Percentiles rank a stretch among this genome's conserved stretches.
phyloP scores from a whole-genome alignment of 2,797 vertebrate genomes.

The Pelodytes ibericus region DNA sequence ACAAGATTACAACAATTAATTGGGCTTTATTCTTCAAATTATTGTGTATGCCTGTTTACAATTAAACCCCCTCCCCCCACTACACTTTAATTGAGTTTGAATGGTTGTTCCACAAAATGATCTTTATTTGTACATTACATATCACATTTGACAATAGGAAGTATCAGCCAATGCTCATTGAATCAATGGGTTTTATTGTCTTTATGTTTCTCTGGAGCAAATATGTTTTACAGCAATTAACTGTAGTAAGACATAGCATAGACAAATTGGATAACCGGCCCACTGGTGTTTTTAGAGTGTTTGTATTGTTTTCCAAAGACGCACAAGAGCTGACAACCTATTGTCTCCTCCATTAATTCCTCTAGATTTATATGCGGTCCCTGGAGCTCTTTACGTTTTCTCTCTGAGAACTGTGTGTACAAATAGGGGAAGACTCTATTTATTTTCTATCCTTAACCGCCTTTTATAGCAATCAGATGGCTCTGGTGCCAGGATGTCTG shows the following conservation, averaged over 20 bases:
- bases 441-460: background rate
- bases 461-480: conserved; percentile 19
- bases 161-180: background rate
- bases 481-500: background rate
- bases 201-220: background rate
- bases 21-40: background rate
- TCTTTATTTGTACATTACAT: background rate
- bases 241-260: too few species aligned
- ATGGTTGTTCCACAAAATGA: background rate
- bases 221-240: background rate
- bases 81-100: background rate
- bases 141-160: background rate
- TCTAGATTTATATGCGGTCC: too few species aligned
- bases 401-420: too few species aligned
- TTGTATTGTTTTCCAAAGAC: too few species aligned
- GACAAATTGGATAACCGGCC: too few species aligned
- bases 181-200: background rate
- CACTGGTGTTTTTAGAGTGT: too few species aligned
- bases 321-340: too few species aligned
- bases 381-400: too few species aligned
- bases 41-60: background rate
- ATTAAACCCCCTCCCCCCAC: too few species aligned
- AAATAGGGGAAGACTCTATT: too few species aligned
- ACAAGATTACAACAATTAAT: background rate
- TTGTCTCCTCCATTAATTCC: too few species aligned